Evolutionary conservation across 2,797 vertebrate genomes (phyloP).

Genomic region (Schizopygopsis malacanthus): DNA sequence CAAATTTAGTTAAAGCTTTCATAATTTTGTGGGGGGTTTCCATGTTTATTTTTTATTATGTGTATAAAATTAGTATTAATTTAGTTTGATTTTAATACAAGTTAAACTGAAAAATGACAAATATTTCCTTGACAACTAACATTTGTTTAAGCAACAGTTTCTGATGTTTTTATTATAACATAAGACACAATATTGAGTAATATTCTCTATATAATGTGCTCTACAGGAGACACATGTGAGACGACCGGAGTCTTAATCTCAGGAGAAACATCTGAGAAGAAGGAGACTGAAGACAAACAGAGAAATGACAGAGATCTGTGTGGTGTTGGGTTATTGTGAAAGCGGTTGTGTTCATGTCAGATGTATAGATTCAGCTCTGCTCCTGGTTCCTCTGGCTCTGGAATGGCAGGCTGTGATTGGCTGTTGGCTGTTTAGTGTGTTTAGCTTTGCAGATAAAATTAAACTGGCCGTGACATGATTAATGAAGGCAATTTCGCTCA

Average conservation of each 20-base stretch:
- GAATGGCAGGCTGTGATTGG: slow-evolving; percentile 75
- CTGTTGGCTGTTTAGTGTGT: slow-evolving; percentile 66
- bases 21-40: no score
- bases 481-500: slow-evolving; percentile 75
- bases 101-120: not conserved
- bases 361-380: slow-evolving; percentile 27
- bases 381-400: slow-evolving; percentile 70
- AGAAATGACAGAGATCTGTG: not conserved
- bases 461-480: slow-evolving; percentile 77
- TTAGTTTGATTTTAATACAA: no score
- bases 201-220: not conserved
- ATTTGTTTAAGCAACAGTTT: not conserved
- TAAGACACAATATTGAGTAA: not conserved
- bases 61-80: no score
- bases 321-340: not conserved
- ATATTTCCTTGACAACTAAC: not conserved
- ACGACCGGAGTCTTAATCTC: not conserved
- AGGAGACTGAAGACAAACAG: slow-evolving; percentile 14
- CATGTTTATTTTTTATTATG: no score
- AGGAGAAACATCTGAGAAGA: not conserved
- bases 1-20: not conserved
- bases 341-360: slow-evolving; percentile 56
- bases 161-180: not conserved
- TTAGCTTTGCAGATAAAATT: slow-evolving; percentile 76
- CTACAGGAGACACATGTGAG: not conserved